These are phyloP conservation scores for Andinoacara biseriatus DNA, from an alignment of 2,113 vertebrate genomes.

Conservation along the genomic window DNA sequence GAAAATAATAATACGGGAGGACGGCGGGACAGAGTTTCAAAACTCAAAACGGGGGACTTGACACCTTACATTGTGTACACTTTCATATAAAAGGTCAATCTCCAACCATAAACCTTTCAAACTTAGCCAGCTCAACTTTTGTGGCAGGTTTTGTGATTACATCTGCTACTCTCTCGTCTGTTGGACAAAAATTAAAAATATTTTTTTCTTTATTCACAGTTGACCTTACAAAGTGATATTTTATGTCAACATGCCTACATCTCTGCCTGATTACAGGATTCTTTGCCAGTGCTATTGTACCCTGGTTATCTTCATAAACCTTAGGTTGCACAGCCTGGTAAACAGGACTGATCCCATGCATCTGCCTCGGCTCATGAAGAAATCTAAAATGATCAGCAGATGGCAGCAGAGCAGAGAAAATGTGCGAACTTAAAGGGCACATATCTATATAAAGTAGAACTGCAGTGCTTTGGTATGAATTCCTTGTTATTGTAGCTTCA, in stretches of 20 bases:
- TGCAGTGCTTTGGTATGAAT: too few species aligned
- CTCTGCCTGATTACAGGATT: neutral
- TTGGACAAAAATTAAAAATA: neutral
- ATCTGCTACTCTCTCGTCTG: neutral
- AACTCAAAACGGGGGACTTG: too few species aligned
- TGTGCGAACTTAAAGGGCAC: neutral
- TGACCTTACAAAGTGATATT: neutral
- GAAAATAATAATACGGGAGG: too few species aligned
- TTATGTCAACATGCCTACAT: neutral
- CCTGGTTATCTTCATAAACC: neutral
- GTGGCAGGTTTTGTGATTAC: neutral
- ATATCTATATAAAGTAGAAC: too few species aligned
- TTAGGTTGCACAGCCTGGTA: too few species aligned
- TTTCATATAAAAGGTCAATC: too few species aligned
- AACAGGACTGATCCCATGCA: neutral
- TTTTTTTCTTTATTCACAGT: neutral
- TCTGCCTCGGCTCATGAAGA: neutral
- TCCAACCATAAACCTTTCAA: too few species aligned
- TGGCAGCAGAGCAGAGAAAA: slow-evolving; percentile 37
- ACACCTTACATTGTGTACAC: too few species aligned
- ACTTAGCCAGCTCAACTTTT: neutral
- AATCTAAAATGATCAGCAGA: slow-evolving; percentile 14
- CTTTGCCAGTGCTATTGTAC: neutral
- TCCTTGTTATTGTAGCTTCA: too few species aligned
- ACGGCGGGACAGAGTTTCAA: too few species aligned